These are phyloP conservation scores for Panthera uncia DNA, from an alignment of 2,113 vertebrate genomes.

Conservation along the genomic window DNA sequence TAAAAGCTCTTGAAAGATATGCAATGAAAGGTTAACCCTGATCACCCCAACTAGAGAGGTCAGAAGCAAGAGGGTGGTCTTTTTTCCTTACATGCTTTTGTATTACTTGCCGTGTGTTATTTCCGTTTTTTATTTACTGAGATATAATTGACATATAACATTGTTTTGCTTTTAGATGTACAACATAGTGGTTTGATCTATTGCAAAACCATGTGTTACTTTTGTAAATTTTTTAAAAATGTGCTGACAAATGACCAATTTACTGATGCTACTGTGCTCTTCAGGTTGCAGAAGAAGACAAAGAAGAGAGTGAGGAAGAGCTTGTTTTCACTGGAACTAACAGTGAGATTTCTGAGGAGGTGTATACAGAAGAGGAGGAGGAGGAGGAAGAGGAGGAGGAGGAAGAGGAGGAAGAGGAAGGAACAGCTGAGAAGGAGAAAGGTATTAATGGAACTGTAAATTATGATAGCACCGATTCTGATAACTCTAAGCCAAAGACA, in stretches of 20 bases:
- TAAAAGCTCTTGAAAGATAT: background rate
- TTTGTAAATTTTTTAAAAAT: background rate
- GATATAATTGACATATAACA: background rate
- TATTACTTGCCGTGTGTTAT: background rate
- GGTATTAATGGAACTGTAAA: constrained; percentile 59
- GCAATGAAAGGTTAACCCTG: background rate
- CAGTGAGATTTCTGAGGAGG: constrained; percentile 87
- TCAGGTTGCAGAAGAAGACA: constrained; percentile 86
- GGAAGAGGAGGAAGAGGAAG: constrained; percentile 75
- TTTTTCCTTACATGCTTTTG: background rate
- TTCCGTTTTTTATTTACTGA: background rate
- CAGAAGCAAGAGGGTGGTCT: background rate
- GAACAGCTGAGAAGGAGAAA: constrained; percentile 63
- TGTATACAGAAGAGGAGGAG: constrained; percentile 84
- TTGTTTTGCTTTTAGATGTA: background rate
- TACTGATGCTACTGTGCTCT: constrained; percentile 57
- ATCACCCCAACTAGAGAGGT: background rate
- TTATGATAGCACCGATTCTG: constrained; percentile 47
- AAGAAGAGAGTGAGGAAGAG: constrained; percentile 88
- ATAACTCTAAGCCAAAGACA: constrained; percentile 73
- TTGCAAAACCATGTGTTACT: background rate
- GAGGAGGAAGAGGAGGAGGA: constrained; percentile 73
- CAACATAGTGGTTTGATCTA: background rate
- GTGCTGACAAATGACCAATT: background rate
- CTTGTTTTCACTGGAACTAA: constrained; percentile 87